Percentiles rank a stretch among this genome's conserved stretches.
These are phyloP conservation scores for Lutraria rhynchaena DNA, from an alignment of 1,140 invertebrate species.

Conservation along the genomic window DNA sequence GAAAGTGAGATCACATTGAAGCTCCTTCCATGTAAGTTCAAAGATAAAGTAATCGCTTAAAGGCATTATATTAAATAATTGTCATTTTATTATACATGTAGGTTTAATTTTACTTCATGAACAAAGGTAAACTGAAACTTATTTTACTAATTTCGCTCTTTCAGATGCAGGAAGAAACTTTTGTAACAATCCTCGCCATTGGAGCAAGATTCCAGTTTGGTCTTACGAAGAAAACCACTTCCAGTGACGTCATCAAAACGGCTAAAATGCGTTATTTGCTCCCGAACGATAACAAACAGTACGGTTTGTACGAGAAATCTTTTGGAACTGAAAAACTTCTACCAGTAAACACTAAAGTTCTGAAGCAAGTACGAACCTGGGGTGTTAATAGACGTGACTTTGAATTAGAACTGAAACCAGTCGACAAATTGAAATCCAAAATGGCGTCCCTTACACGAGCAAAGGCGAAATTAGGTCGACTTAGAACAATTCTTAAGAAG, in stretches of 20 bases:
- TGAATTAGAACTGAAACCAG: neutral
- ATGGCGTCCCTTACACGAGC: neutral
- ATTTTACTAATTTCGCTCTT: too few species aligned
- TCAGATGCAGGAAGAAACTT: slow-evolving; percentile 2
- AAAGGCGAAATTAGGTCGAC: neutral
- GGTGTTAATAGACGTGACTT: neutral
- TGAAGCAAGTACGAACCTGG: slow-evolving; percentile 3
- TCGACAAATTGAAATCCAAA: slow-evolving; percentile 1
- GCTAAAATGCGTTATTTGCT: neutral
- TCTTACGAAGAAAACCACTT: slow-evolving; percentile 27
- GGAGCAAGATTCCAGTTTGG: neutral
- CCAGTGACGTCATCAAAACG: slow-evolving; percentile 29
- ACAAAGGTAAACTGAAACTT: too few species aligned
- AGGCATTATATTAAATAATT: too few species aligned
- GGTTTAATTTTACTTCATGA: too few species aligned
- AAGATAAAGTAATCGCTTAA: too few species aligned
- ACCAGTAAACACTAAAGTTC: neutral
- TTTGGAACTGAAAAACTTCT: slow-evolving; percentile 1
- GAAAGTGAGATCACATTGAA: too few species aligned
- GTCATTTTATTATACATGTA: too few species aligned
- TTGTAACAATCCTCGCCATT: neutral
- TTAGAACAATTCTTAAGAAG: neutral
- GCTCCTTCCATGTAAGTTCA: too few species aligned
- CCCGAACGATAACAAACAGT: neutral
- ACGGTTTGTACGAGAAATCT: neutral